A percentile compares a stretch with the other conserved stretches of the same genome.
phyloP scores from a whole-genome alignment of 2,888 invertebrate species.

The Drosophila kanekoi region DNA sequence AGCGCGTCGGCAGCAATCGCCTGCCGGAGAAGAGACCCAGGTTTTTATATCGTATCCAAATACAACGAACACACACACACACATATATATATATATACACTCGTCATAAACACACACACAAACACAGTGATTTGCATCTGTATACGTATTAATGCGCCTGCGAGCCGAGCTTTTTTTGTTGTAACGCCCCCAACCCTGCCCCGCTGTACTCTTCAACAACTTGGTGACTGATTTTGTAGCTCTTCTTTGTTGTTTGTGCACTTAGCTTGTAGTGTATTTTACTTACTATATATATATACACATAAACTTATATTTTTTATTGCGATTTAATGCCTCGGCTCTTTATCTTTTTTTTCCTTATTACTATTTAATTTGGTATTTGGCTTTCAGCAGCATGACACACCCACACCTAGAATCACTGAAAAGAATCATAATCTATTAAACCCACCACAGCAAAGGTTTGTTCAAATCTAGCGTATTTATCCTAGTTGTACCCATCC shows the following conservation, averaged over 20 bases:
- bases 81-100: no score
- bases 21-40: constrained; percentile 94
- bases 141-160: constrained; percentile 44
- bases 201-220: not conserved
- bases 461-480: constrained; percentile 72
- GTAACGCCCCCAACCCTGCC: constrained; percentile 7
- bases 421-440: constrained; percentile 84
- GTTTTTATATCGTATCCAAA: constrained; percentile 86
- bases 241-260: constrained; percentile 39
- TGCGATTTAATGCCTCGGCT: constrained; percentile 37
- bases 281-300: constrained; percentile 18
- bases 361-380: constrained; percentile 82
- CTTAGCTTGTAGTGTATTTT: constrained; percentile 31
- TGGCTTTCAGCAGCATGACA: constrained; percentile 86
- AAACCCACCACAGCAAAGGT: constrained; percentile 84
- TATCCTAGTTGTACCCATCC: constrained; percentile 39
- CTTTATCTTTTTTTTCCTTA: constrained; percentile 50
- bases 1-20: constrained; percentile 95
- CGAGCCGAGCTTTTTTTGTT: constrained; percentile 33
- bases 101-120: constrained; percentile 27
- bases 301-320: constrained; percentile 18
- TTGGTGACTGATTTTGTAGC: constrained; percentile 41
- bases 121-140: constrained; percentile 51
- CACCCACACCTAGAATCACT: constrained; percentile 84
- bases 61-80: constrained; percentile 27